A percentile compares a stretch with the other conserved stretches of the same genome.
Conservation (phyloP, 1,140 invertebrate species). For the Tetragonula clypearis region DNA sequence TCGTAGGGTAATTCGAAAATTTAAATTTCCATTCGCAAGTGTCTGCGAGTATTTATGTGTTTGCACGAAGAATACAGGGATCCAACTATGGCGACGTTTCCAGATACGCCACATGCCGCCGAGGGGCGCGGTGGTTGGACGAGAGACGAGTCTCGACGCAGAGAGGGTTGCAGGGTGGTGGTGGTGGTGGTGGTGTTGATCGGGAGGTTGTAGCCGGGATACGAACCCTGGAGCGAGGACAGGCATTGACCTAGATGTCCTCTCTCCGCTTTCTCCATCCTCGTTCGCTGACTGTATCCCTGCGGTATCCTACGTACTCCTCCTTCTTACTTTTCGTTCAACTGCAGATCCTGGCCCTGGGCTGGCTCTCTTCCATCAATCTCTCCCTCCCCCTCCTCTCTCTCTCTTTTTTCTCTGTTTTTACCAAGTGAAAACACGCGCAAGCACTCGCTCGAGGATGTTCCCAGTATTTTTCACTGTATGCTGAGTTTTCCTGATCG, state of each 20-base stretch:
- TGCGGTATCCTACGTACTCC: neutral
- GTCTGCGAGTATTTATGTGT: too few relatives aligned
- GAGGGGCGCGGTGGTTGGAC: conserved; percentile 22
- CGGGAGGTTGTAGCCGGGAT: conserved; percentile 62
- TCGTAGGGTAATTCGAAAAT: too few relatives aligned
- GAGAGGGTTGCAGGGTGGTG: conserved; percentile 28
- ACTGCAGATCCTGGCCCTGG: neutral
- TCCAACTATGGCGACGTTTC: conserved; percentile 25
- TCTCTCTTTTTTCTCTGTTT: neutral
- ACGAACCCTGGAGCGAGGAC: conserved; percentile 69
- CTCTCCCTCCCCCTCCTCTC: too few relatives aligned
- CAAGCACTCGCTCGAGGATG: neutral
- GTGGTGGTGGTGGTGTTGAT: conserved; percentile 31
- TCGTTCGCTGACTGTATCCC: conserved; percentile 3
- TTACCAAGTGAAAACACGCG: neutral
- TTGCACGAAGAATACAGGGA: neutral
- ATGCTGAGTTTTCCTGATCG: neutral
- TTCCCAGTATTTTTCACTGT: neutral
- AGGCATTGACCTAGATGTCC: conserved; percentile 76
- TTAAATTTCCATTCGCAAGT: too few relatives aligned
- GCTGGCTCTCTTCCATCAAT: neutral
- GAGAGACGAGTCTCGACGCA: conserved; percentile 4
- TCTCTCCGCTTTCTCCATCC: conserved; percentile 40
- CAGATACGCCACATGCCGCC: neutral
- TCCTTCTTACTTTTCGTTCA: too few relatives aligned